phyloP scores from a whole-genome alignment of 2,797 vertebrate species.

The Anomalospiza imberbis region DNA sequence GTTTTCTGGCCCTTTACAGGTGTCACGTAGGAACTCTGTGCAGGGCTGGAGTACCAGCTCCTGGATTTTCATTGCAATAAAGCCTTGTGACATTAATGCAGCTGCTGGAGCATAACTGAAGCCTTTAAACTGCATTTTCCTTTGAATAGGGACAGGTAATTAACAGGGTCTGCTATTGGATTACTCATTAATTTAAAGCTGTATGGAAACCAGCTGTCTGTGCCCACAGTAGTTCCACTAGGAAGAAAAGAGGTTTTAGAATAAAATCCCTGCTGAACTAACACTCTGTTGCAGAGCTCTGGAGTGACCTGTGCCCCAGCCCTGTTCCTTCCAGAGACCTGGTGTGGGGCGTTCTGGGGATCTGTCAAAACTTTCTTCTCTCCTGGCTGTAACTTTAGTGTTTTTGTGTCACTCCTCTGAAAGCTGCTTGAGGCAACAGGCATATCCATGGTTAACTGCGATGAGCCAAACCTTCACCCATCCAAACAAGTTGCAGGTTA shows the following conservation, averaged over 20 bases:
- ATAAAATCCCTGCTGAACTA: background rate
- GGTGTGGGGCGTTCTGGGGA: background rate
- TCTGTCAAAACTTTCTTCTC: background rate
- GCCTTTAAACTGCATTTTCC: background rate
- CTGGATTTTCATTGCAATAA: background rate
- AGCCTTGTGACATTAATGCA: background rate
- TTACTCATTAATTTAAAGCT: background rate
- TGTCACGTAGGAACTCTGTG: background rate
- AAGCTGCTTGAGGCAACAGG: background rate
- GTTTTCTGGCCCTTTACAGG: background rate
- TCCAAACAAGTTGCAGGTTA: background rate
- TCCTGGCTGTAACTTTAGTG: fast-evolving
- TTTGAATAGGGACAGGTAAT: background rate
- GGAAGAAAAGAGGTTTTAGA: background rate
- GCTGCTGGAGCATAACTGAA: background rate
- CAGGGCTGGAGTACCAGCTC: background rate
- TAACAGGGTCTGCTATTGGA: background rate
- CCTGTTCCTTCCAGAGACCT: background rate
- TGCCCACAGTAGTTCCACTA: background rate
- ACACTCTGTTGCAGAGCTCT: background rate
- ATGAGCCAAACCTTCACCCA: background rate
- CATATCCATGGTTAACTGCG: background rate
- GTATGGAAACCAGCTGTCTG: background rate
- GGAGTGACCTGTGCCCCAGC: background rate
- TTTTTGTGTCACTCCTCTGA: background rate